Percentiles rank a stretch among this genome's conserved stretches.
Evolutionary conservation across 1,140 invertebrate species (phyloP).

Genomic region (Drosophila grimshawi): DNA sequence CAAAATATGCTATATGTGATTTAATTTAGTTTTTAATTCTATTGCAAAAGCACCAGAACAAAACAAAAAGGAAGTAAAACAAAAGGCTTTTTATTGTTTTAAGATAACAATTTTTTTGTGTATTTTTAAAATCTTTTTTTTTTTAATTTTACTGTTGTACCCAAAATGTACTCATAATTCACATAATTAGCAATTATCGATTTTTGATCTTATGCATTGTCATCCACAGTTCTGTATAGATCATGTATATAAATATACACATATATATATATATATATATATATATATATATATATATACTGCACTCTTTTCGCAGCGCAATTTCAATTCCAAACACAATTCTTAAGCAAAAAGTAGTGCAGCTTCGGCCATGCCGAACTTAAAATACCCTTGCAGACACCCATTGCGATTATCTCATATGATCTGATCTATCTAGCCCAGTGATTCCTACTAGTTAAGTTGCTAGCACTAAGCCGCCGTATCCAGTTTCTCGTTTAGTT

Average conservation of each 20-base stretch:
- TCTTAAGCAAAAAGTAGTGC: background rate
- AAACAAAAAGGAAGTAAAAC: slow-evolving; percentile 5
- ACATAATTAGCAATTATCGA: slow-evolving; percentile 17
- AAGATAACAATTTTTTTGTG: slow-evolving; percentile 53
- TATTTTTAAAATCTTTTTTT: slow-evolving; percentile 19
- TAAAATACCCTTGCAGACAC: slow-evolving; percentile 20
- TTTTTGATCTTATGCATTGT: background rate
- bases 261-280: slow-evolving; percentile 18
- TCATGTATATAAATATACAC: slow-evolving; percentile 15
- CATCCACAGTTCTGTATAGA: background rate
- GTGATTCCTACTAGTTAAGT: too few species aligned
- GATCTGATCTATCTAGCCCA: too few species aligned
- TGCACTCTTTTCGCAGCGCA: background rate
- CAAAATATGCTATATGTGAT: slow-evolving; percentile 73
- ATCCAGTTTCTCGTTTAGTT: too few species aligned
- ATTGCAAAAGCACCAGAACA: slow-evolving; percentile 23
- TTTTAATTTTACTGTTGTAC: slow-evolving; percentile 17
- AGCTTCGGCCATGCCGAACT: slow-evolving; percentile 14
- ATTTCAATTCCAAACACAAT: background rate
- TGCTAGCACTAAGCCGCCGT: too few species aligned
- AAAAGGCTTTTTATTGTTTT: slow-evolving; percentile 74
- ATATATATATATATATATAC: background rate
- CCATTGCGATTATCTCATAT: too few species aligned
- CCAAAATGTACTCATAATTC: slow-evolving; percentile 31
- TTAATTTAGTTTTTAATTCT: slow-evolving; percentile 74